Evolutionary conservation across 1,140 invertebrate species (phyloP).

Genomic region (Heliconius melpomene): DNA sequence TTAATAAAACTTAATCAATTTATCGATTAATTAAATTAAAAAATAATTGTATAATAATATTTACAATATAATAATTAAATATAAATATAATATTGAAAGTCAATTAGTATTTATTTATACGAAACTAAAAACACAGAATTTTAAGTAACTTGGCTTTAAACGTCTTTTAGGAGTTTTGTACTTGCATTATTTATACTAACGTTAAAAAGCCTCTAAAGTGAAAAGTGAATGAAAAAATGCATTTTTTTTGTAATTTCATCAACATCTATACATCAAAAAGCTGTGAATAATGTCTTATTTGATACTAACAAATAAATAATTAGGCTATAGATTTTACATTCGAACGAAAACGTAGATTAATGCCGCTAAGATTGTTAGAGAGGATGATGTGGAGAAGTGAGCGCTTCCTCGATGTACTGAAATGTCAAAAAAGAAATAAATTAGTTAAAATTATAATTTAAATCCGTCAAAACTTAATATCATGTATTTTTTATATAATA

Average conservation of each 20-base stretch:
- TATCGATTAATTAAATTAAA: conserved; percentile 43
- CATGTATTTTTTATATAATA: neutral
- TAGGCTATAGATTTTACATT: conserved; percentile 57
- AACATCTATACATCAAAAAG: conserved; percentile 26
- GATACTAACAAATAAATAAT: conserved; percentile 66
- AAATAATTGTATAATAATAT: conserved; percentile 41
- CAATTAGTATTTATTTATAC: conserved; percentile 2
- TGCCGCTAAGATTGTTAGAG: conserved; percentile 41
- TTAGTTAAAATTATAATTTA: neutral
- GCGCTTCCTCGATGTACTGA: conserved; percentile 56
- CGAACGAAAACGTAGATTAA: conserved; percentile 71
- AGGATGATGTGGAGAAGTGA: conserved; percentile 44
- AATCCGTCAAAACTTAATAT: too few relatives aligned
- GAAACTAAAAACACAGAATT: conserved; percentile 21
- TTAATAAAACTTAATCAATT: conserved; percentile 46
- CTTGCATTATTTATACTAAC: conserved; percentile 17
- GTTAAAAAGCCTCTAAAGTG: conserved; percentile 27
- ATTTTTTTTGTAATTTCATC: conserved; percentile 17
- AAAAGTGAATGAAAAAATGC: conserved; percentile 18
- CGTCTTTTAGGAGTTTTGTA: conserved; percentile 34
- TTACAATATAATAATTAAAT: conserved; percentile 48
- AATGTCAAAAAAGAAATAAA: conserved; percentile 35
- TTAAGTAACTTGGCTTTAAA: conserved; percentile 48
- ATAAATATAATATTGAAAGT: conserved; percentile 38
- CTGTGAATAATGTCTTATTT: conserved; percentile 39